Conservation (phyloP, 2,113 vertebrate genomes). For the Colaptes auratus region DNA sequence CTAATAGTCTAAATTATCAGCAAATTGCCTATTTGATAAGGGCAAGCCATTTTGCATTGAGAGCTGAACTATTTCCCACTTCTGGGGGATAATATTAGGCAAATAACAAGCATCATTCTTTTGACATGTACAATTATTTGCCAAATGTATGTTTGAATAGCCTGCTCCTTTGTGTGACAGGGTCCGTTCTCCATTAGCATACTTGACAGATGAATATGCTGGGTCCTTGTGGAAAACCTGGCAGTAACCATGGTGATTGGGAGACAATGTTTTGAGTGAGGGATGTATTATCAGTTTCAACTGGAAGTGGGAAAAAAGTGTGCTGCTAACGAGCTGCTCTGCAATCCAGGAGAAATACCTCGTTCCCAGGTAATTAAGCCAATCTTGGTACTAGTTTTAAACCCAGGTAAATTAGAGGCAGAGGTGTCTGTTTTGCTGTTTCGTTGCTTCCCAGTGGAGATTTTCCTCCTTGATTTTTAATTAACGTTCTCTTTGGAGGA, state of each 20-base stretch:
- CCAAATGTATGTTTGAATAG: conserved; percentile 78
- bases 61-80: conserved; percentile 72
- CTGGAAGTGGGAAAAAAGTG: conserved; percentile 33
- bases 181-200: conserved; percentile 70
- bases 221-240: conserved; percentile 67
- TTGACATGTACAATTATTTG: conserved; percentile 83
- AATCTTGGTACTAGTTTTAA: conserved; percentile 27
- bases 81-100: conserved; percentile 77
- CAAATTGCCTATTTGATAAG: conserved; percentile 78
- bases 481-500: not conserved
- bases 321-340: conserved; percentile 50
- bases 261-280: conserved; percentile 70
- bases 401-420: conserved; percentile 36
- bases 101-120: conserved; percentile 80
- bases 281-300: conserved; percentile 69
- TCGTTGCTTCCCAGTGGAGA: not conserved
- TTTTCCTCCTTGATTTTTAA: conserved; percentile 32
- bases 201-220: conserved; percentile 75
- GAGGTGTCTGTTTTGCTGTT: conserved; percentile 13
- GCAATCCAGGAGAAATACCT: conserved; percentile 30
- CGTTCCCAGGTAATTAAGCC: conserved; percentile 67
- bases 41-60: conserved; percentile 76
- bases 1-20: conserved; percentile 74
- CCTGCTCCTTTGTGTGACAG: conserved; percentile 74
- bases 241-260: conserved; percentile 78